A percentile compares a stretch with the other conserved stretches of the same genome.
Conservation (phyloP, 2,113 vertebrate species). For the Penelope pileata region DNA sequence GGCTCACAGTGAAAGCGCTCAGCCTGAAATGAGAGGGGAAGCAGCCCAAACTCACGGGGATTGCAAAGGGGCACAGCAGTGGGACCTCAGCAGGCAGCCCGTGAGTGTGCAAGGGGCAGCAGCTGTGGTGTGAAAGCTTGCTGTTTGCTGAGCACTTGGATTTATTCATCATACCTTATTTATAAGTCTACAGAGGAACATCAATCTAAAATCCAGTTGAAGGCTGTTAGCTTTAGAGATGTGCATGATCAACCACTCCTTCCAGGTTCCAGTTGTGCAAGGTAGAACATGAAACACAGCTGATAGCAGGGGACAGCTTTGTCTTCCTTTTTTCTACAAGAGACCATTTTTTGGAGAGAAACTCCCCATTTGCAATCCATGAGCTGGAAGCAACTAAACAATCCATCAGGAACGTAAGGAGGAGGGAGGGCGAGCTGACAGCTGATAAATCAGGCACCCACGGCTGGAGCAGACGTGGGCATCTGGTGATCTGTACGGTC, state of each 20-base stretch:
- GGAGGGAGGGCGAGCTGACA: neutral
- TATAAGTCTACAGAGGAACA: neutral
- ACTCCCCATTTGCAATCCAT: fast-evolving
- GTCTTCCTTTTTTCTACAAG: neutral
- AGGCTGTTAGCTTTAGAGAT: neutral
- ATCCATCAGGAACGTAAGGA: neutral
- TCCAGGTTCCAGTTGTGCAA: neutral
- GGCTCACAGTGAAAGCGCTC: neutral
- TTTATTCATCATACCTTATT: neutral
- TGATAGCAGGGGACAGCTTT: neutral
- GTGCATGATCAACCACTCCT: neutral
- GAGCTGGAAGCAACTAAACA: neutral
- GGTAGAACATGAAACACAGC: neutral
- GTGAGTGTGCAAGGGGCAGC: neutral
- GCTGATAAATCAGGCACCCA: neutral
- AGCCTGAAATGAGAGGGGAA: neutral
- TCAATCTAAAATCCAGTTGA: neutral
- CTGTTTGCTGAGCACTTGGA: neutral
- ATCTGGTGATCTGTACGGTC: neutral
- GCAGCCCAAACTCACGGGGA: neutral
- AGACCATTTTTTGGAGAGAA: neutral
- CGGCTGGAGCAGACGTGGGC: neutral
- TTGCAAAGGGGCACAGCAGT: neutral
- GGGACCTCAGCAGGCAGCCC: neutral
- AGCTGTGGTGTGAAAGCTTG: neutral